These are phyloP conservation scores for Podocnemis expansa DNA, from an alignment of 2,113 vertebrate genomes.

Conservation along the genomic window DNA sequence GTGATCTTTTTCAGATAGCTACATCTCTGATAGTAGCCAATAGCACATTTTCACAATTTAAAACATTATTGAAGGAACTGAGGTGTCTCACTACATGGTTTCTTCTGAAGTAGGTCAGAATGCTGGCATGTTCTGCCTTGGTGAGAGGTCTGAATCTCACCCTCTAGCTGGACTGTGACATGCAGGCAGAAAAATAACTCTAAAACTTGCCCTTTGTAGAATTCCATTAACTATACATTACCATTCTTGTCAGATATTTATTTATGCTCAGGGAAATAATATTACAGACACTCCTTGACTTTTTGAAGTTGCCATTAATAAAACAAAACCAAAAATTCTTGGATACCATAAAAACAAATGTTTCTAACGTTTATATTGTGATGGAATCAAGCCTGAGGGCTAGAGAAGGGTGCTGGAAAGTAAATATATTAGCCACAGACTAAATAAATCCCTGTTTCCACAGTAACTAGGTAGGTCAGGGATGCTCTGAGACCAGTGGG, in stretches of 20 bases:
- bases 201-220: too few relatives aligned
- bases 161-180: too few relatives aligned
- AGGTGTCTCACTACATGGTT: background rate
- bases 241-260: background rate
- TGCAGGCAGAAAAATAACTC: background rate
- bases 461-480: too few relatives aligned
- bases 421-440: too few relatives aligned
- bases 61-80: background rate
- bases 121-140: background rate
- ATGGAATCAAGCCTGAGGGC: too few relatives aligned
- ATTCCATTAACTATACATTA: background rate
- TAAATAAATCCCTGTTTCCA: too few relatives aligned
- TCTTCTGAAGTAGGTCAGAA: background rate
- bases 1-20: background rate
- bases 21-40: accelerated
- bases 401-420: too few relatives aligned
- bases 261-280: background rate
- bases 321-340: too few relatives aligned
- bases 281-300: background rate
- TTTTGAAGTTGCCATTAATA: background rate
- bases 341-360: too few relatives aligned
- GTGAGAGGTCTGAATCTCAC: too few relatives aligned
- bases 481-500: too few relatives aligned
- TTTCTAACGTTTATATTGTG: too few relatives aligned
- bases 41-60: background rate